A percentile compares a stretch with the other conserved stretches of the same genome.
These are phyloP conservation scores for Pelagia noctiluca DNA, from an alignment of 30 jellyfish, hydroid and myxozoan genomes.

Conservation along the genomic window DNA sequence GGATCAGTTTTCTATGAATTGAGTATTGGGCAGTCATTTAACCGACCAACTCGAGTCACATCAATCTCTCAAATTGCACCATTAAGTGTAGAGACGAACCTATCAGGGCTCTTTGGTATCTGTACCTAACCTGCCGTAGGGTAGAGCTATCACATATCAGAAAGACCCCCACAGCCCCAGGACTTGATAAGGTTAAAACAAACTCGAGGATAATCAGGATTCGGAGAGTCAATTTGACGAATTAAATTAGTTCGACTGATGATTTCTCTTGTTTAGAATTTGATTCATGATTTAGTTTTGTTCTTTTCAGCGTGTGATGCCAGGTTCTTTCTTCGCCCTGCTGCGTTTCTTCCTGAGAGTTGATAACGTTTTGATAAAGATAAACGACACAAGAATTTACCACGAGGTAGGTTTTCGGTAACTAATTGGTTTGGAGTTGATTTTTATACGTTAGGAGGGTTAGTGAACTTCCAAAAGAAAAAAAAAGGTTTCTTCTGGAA, in stretches of 20 bases:
- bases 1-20: too few relatives aligned
- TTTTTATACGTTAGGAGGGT: not conserved
- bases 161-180: too few relatives aligned
- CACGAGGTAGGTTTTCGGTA: constrained; percentile 76
- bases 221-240: not conserved
- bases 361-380: constrained; percentile 84
- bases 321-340: constrained; percentile 81
- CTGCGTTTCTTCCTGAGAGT: constrained; percentile 92
- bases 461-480: not conserved
- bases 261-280: not conserved
- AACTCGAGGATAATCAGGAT: too few relatives aligned
- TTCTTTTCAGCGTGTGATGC: constrained; percentile 88
- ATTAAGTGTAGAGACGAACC: too few relatives aligned
- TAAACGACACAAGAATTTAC: constrained; percentile 85
- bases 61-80: too few relatives aligned
- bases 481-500: not conserved
- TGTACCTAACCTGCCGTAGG: too few relatives aligned
- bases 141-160: too few relatives aligned
- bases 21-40: too few relatives aligned
- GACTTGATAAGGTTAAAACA: too few relatives aligned
- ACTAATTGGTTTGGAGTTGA: not conserved
- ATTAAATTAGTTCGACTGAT: not conserved
- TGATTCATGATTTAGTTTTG: not conserved
- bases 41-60: too few relatives aligned
- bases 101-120: too few relatives aligned